phyloP scores from a whole-genome alignment of 2,113 vertebrate species.

The Octodon degus region DNA sequence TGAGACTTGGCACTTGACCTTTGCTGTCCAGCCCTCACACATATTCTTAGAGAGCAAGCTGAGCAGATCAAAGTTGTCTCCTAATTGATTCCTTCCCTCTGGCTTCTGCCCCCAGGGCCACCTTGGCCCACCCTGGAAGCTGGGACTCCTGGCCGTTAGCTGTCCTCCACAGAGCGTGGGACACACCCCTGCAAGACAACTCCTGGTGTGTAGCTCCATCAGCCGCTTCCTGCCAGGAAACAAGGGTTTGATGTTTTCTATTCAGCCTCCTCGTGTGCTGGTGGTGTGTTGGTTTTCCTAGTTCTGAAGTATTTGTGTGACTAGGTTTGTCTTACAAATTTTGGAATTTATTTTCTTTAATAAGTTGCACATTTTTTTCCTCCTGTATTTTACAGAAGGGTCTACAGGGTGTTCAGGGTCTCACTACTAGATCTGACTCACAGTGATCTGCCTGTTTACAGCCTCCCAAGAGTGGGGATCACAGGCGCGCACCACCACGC shows the following conservation, averaged over 20 bases:
- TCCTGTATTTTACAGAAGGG: no score
- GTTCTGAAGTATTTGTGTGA: not conserved
- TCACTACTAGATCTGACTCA: no score
- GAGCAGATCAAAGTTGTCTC: not conserved
- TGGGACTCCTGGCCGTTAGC: not conserved
- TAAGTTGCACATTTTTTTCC: no score
- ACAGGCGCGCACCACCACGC: no score
- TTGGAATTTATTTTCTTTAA: not conserved
- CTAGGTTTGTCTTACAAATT: not conserved
- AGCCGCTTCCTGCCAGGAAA: not conserved
- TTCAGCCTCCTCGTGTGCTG: not conserved
- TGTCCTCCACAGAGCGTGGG: not conserved
- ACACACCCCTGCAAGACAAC: rapidly evolving
- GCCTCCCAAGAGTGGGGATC: no score
- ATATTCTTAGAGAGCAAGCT: not conserved
- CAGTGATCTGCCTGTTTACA: no score
- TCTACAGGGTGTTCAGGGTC: no score
- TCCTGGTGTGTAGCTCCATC: not conserved
- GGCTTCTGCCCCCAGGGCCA: not conserved
- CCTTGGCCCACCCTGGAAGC: no score
- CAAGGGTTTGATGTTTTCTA: not conserved
- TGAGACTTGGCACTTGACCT: not conserved
- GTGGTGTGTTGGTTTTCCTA: not conserved
- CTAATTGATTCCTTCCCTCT: not conserved
- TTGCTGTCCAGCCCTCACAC: not conserved